Conservation (phyloP, 2,113 vertebrate species). For the Thunnus thynnus region DNA sequence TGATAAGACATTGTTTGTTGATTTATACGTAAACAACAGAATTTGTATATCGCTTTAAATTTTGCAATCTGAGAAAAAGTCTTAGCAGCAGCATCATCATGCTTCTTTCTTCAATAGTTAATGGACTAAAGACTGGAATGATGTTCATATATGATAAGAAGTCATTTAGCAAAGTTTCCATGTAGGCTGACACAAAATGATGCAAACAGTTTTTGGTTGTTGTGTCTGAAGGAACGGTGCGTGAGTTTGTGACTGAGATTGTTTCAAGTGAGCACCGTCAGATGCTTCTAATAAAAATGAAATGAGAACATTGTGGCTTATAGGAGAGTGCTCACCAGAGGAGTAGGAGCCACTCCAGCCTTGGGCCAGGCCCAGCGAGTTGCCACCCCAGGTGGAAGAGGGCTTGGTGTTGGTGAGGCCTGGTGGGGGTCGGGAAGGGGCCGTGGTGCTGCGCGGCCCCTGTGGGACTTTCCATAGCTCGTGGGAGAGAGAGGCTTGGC, state of each 20-base stretch:
- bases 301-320: too few relatives aligned
- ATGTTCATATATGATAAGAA: too few relatives aligned
- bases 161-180: neutral
- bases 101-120: too few relatives aligned
- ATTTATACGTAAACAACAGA: neutral
- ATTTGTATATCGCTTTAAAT: too few relatives aligned
- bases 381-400: conserved; percentile 94
- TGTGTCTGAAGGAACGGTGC: neutral
- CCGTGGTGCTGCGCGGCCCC: conserved; percentile 90
- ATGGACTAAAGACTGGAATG: too few relatives aligned
- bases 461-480: conserved; percentile 97
- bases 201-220: neutral
- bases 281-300: neutral
- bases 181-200: neutral
- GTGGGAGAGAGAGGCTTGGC: conserved; percentile 94
- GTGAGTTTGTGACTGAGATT: neutral
- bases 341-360: conserved; percentile 96
- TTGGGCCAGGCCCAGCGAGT: conserved; percentile 87
- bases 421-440: conserved; percentile 94
- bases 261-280: neutral
- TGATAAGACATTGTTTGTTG: neutral
- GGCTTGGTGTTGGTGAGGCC: conserved; percentile 95
- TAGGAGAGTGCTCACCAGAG: conserved; percentile 85
- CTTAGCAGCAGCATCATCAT: too few relatives aligned
- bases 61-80: too few relatives aligned